A percentile compares a stretch with the other conserved stretches of the same genome.
These are phyloP conservation scores for Montipora capricornis DNA, from an alignment of 64 coral and sea anemone genomes.

Conservation along the genomic window DNA sequence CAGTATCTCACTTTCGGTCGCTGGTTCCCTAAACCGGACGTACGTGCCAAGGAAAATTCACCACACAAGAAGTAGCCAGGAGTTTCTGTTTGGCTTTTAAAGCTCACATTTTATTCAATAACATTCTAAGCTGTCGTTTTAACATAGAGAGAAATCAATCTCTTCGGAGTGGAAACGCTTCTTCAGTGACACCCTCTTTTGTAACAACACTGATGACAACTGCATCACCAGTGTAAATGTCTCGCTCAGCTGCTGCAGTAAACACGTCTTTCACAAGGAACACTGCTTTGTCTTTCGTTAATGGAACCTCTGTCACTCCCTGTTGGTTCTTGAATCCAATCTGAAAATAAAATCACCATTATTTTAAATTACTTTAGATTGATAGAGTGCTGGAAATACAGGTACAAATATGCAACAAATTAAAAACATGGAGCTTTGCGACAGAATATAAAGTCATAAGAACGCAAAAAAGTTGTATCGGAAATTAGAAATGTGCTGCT, in stretches of 20 bases:
- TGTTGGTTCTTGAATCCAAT: constrained; percentile 99
- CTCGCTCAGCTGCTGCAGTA: constrained; percentile 90
- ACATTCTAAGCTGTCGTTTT: background rate
- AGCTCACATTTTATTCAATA: background rate
- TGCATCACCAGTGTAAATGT: constrained; percentile 99
- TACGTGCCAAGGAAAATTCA: too few relatives aligned
- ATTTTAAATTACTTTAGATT: too few relatives aligned
- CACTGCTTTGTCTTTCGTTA: constrained; percentile 92
- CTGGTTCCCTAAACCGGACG: too few relatives aligned
- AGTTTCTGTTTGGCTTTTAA: background rate
- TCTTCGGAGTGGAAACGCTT: constrained; percentile 91
- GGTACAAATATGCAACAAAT: too few relatives aligned
- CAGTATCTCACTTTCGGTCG: too few relatives aligned
- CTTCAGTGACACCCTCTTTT: constrained; percentile 92
- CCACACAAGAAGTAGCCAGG: too few relatives aligned
- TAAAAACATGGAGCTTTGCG: too few relatives aligned
- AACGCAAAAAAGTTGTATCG: background rate
- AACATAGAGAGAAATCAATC: constrained; percentile 48
- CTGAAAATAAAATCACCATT: constrained; percentile 23
- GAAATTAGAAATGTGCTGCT: too few relatives aligned
- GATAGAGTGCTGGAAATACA: too few relatives aligned
- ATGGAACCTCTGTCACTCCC: constrained; percentile 76
- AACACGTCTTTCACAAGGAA: constrained; percentile 97
- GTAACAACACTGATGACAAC: constrained; percentile 84
- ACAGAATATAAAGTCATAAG: too few relatives aligned